Base-by-base conservation (phyloP, 2,113 vertebrate species). In the Ochotona princeps region DNA sequence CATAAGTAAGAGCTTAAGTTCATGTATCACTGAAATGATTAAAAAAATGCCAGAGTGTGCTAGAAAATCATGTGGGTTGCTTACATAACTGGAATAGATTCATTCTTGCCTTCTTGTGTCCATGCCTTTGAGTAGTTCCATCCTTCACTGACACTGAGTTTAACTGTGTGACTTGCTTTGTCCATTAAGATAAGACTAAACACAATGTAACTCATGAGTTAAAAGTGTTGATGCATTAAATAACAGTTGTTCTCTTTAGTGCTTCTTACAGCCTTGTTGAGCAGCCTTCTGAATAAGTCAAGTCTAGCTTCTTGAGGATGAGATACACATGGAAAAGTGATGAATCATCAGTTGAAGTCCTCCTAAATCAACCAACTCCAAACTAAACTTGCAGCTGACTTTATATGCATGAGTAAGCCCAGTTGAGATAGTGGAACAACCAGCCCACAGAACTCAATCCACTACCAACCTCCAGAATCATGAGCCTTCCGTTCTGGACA, bases 351-450 rank as follows among this genome's bases (percentile, higher is more conserved):
- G 13, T 7, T 81, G 73, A 81, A 12, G 4, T 63, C 38, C 44
- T 32, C 15, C 21, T 83, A 69, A 47, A 75, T 44, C 61, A 82
- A n/a, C 15, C 30, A 57, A 6, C 28, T 87, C 15, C 15, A 32
- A 28, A 30, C 3, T 51, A 18, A 38, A 30, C 15, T 76, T 51
- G 32, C 61, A 66, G 35, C 35, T 91, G 84, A 70, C 54, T 67
- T 73, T n/a, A 63, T 15, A 69, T 30, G 1, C 7, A 30, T 78
- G 20, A 69, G 8, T 25, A 28, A 89, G 4, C 32, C 30, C 38
- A 87, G 35, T 2, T 30, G 54, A 87, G 47, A 38, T 2, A 79
- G 76, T 38, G 84, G 78, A 87, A 90, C 47, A 93, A 87, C 44
- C 76, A 90, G 6, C 8, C 28, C 35, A 38, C 32, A 82, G 73